Conservation (phyloP, 2,113 vertebrate species). For the Halichoeres trimaculatus region DNA sequence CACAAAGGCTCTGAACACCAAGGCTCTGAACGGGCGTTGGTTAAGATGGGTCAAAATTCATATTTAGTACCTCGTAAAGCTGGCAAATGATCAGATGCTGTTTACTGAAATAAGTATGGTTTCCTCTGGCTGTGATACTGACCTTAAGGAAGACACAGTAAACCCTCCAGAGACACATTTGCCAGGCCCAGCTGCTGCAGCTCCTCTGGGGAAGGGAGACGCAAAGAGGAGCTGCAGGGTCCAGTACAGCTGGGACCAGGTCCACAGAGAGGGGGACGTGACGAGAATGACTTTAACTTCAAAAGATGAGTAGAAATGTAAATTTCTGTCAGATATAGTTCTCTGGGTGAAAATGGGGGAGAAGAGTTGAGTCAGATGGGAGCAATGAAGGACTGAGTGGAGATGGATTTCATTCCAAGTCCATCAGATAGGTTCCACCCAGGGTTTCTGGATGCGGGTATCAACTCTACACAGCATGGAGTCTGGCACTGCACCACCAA, state of each 20-base stretch:
- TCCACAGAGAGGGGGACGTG: constrained; percentile 48
- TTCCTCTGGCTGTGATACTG: background rate
- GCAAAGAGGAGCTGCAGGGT: constrained; percentile 17
- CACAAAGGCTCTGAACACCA: background rate
- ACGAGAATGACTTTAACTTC: constrained; percentile 25
- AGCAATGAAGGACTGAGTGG: constrained; percentile 9
- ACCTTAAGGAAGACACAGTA: background rate
- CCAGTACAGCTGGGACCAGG: constrained; percentile 56
- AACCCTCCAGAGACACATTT: constrained; percentile 23
- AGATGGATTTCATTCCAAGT: constrained; percentile 42
- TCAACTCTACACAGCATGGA: constrained; percentile 43
- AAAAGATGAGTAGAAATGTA: constrained; percentile 2
- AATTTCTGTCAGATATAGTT: constrained; percentile 2
- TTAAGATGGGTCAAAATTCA: background rate
- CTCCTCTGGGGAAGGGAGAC: constrained; percentile 26
- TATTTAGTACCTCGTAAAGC: background rate
- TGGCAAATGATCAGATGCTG: background rate
- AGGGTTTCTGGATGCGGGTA: constrained; percentile 32
- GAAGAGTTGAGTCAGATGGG: constrained; percentile 26
- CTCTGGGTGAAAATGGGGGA: background rate
- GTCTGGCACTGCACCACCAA: constrained; percentile 30
- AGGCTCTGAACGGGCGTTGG: background rate
- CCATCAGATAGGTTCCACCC: constrained; percentile 41
- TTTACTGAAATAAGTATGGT: background rate
- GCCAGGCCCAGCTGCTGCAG: constrained; percentile 51